These are phyloP conservation scores for Eubasilissa regina DNA, from an alignment of 1,140 invertebrate species.

Conservation along the genomic window DNA sequence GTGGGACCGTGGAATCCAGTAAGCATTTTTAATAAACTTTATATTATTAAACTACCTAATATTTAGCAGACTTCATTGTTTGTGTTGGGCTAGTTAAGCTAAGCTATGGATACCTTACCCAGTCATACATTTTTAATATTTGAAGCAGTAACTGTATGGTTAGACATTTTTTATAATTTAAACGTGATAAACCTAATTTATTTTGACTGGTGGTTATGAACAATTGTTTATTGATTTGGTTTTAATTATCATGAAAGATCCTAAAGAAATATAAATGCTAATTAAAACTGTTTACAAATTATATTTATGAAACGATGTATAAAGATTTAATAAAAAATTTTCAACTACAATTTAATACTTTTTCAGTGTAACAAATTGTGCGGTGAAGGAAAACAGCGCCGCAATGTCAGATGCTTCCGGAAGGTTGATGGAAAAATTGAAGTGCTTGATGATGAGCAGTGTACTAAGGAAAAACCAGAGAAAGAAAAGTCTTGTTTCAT, in stretches of 20 bases:
- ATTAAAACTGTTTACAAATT: too few relatives aligned
- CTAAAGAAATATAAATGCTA: too few relatives aligned
- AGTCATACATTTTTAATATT: too few relatives aligned
- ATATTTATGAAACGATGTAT: too few relatives aligned
- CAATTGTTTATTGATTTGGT: too few relatives aligned
- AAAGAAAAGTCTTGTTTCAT: slow-evolving; percentile 81
- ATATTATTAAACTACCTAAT: too few relatives aligned
- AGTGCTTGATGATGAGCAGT: slow-evolving; percentile 81
- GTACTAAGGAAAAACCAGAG: slow-evolving; percentile 81
- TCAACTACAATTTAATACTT: not conserved
- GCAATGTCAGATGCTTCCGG: slow-evolving; percentile 82
- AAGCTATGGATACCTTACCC: too few relatives aligned
- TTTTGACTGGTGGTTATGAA: too few relatives aligned
- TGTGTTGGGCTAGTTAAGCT: not conserved
- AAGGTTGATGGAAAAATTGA: slow-evolving; percentile 81
- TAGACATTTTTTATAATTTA: too few relatives aligned
- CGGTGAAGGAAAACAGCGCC: slow-evolving; percentile 84
- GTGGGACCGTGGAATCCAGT: slow-evolving; percentile 89
- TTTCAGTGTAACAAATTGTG: slow-evolving; percentile 89
- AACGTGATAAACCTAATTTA: too few relatives aligned
- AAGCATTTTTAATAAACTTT: slow-evolving; percentile 62
- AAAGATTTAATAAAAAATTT: not conserved
- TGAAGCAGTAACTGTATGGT: too few relatives aligned
- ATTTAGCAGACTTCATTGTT: too few relatives aligned
- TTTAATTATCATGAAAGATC: not conserved